Conservation (phyloP, 2,113 vertebrate genomes). For the Pantherophis guttatus region DNA sequence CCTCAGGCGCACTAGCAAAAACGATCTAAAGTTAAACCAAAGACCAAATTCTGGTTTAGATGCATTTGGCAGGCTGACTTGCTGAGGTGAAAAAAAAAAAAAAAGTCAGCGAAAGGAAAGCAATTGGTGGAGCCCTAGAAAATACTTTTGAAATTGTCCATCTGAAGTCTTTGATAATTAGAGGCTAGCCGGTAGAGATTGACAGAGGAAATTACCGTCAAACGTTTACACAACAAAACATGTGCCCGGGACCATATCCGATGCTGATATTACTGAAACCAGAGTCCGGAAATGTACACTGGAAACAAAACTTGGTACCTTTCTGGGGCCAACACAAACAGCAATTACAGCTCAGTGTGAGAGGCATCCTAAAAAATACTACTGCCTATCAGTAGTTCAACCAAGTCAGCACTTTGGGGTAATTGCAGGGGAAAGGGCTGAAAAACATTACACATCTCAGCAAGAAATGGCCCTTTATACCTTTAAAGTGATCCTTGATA, state of each 20-base stretch:
- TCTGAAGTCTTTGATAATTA: constrained; percentile 67
- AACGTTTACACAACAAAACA: constrained; percentile 83
- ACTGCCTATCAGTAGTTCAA: constrained; percentile 76
- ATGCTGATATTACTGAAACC: constrained; percentile 78
- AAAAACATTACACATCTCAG: constrained; percentile 71
- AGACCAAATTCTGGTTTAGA: constrained; percentile 31
- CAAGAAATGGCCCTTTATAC: constrained; percentile 69
- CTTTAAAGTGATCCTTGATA: constrained; percentile 74
- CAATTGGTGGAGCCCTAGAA: constrained; percentile 53
- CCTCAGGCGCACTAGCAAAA: not conserved
- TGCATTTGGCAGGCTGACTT: constrained; percentile 36
- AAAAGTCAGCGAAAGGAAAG: constrained; percentile 39
- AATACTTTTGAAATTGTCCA: constrained; percentile 66
- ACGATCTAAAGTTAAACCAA: constrained; percentile 27
- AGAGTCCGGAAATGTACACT: constrained; percentile 81
- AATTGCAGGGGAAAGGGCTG: constrained; percentile 74
- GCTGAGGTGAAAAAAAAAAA: constrained; percentile 26
- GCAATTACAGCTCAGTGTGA: constrained; percentile 82
- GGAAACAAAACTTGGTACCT: constrained; percentile 78
- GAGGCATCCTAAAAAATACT: constrained; percentile 82
- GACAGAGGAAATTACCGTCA: constrained; percentile 77
- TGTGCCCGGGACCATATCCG: constrained; percentile 83
- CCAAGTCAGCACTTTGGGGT: constrained; percentile 81
- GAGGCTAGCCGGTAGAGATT: constrained; percentile 68
- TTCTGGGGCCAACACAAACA: constrained; percentile 87